A percentile compares a stretch with the other conserved stretches of the same genome.
Evolutionary conservation across 2,113 vertebrate species (phyloP).

Genomic region (Channa argus): DNA sequence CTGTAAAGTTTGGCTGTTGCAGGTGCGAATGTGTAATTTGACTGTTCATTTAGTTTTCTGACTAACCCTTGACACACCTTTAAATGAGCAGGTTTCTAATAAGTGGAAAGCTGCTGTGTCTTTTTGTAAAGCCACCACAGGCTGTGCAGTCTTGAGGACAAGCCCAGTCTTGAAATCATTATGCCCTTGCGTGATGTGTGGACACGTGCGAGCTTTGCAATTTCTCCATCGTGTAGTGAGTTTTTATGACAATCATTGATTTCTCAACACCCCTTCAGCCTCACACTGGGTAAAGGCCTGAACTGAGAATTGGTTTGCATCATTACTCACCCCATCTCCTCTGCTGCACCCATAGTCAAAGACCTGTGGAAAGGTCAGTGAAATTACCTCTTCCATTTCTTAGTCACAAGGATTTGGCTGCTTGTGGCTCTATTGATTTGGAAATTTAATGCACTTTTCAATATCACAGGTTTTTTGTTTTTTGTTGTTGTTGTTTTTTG

Average conservation of each 20-base stretch:
- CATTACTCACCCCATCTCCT: conserved; percentile 59
- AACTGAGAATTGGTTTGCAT: conserved; percentile 67
- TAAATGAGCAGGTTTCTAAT: conserved; percentile 9
- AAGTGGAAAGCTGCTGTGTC: background rate
- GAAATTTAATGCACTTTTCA: conserved; percentile 40
- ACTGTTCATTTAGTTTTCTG: no score
- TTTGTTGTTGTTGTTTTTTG: conserved; percentile 12
- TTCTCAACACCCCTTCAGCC: conserved; percentile 24
- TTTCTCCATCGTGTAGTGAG: conserved; percentile 36
- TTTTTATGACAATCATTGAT: conserved; percentile 68
- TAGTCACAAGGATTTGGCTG: conserved; percentile 35
- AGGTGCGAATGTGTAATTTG: background rate
- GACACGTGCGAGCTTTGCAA: conserved; percentile 41
- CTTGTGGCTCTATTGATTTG: conserved; percentile 51
- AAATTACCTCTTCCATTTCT: conserved; percentile 42
- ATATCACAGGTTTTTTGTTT: conserved; percentile 31
- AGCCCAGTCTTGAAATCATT: conserved; percentile 12
- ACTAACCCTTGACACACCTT: background rate
- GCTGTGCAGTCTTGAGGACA: conserved; percentile 30
- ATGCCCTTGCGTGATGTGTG: conserved; percentile 10
- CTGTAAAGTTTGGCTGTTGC: conserved; percentile 2
- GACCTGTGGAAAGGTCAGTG: conserved; percentile 68
- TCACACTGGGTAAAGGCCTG: conserved; percentile 8
- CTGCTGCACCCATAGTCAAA: conserved; percentile 48
- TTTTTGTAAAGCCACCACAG: background rate